Percentiles rank a stretch among this genome's conserved stretches.
Conservation (phyloP, 2,113 vertebrate species). For the Cochlearius cochlearius region DNA sequence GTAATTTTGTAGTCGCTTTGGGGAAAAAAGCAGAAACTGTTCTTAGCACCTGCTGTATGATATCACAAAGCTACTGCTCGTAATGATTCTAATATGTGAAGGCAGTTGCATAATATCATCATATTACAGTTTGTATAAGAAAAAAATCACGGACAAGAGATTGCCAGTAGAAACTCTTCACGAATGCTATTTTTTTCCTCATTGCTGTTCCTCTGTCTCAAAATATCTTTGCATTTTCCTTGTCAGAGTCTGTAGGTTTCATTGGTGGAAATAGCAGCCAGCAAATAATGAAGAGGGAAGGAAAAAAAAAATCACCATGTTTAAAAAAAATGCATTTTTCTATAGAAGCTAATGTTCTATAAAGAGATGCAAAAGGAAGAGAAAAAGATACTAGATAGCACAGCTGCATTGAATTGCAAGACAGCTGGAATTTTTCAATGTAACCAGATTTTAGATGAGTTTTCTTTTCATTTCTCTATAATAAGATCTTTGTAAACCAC, state of each 20-base stretch:
- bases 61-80: constrained; percentile 62
- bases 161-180: constrained; percentile 23
- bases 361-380: constrained; percentile 52
- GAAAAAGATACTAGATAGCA: constrained; percentile 54
- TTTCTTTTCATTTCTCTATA: constrained; percentile 68
- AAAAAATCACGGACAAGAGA: constrained; percentile 25
- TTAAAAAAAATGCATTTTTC: constrained; percentile 9
- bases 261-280: constrained; percentile 12
- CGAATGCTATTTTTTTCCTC: constrained; percentile 2
- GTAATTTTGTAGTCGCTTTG: constrained; percentile 64
- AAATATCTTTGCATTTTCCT: constrained; percentile 51
- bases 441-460: constrained; percentile 64
- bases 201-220: constrained; percentile 34
- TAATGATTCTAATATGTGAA: constrained; percentile 44
- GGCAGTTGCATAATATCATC: constrained; percentile 54
- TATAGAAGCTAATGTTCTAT: constrained; percentile 58
- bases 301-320: background rate
- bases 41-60: constrained; percentile 69
- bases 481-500: constrained; percentile 58
- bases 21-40: constrained; percentile 57
- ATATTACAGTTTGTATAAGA: constrained; percentile 39
- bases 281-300: constrained; percentile 32
- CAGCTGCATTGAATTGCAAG: constrained; percentile 65
- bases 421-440: constrained; percentile 69
- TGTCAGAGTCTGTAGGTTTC: constrained; percentile 6